A percentile compares a stretch with the other conserved stretches of the same genome.
Evolutionary conservation across 2,797 vertebrate genomes (phyloP).

Genomic region (Ctenopoma kingsleyae): DNA sequence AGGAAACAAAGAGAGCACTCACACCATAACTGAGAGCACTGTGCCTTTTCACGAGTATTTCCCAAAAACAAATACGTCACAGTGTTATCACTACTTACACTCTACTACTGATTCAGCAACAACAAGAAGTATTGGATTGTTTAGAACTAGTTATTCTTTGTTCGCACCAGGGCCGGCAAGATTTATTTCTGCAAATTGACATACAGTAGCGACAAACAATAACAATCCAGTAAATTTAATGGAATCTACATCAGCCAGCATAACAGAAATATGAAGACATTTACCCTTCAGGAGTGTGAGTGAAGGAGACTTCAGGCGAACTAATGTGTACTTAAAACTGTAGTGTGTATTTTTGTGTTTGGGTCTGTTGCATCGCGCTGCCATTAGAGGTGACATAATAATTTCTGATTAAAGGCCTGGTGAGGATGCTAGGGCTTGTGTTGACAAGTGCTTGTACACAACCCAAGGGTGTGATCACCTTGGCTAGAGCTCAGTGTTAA

Average conservation of each 20-base stretch:
- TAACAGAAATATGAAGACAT: constrained; percentile 35
- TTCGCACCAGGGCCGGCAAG: constrained; percentile 27
- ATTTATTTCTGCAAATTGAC: constrained; percentile 63
- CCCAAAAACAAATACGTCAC: constrained; percentile 47
- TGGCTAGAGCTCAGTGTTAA: constrained; percentile 57
- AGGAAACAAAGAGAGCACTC: constrained; percentile 38
- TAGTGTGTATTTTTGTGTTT: not conserved
- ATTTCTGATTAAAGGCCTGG: constrained; percentile 73
- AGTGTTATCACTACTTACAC: constrained; percentile 13
- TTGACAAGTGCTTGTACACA: constrained; percentile 70
- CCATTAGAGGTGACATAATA: constrained; percentile 71
- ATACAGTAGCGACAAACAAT: constrained; percentile 17
- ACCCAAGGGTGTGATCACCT: constrained; percentile 79
- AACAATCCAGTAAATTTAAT: constrained; percentile 19
- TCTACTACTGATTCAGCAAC: constrained; percentile 49
- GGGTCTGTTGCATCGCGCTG: constrained; percentile 38
- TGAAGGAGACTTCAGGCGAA: constrained; percentile 14
- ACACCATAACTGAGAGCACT: constrained; percentile 7
- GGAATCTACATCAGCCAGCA: not conserved
- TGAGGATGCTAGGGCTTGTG: constrained; percentile 62
- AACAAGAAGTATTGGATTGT: constrained; percentile 46
- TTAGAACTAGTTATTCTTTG: constrained; percentile 4
- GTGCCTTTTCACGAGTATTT: constrained; percentile 23
- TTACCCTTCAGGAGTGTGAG: constrained; percentile 17
- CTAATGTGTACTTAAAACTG: constrained; percentile 21